phyloP scores from a whole-genome alignment of 2,113 vertebrate genomes.

The Aptenodytes patagonicus region DNA sequence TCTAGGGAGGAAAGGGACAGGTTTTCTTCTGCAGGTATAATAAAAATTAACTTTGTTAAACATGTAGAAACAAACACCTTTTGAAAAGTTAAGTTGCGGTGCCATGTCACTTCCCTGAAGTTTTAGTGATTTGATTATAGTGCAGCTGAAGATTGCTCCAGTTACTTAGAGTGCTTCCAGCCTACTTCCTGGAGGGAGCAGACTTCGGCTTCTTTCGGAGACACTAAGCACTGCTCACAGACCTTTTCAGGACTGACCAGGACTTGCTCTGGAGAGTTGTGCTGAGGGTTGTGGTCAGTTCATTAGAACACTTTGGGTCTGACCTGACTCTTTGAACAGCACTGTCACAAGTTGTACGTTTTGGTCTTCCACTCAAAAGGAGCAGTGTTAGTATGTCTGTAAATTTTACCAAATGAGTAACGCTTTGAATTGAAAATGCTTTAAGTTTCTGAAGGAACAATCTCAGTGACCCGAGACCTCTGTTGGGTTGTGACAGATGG shows the following conservation, averaged over 20 bases:
- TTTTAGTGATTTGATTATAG: not conserved
- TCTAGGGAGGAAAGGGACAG: not conserved
- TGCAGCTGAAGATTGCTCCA: not conserved
- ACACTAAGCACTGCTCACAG: not conserved
- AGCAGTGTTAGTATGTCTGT: not conserved
- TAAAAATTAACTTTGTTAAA: not conserved
- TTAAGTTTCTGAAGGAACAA: not conserved
- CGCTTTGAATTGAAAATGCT: not conserved
- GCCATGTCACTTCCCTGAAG: not conserved
- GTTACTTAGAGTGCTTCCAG: not conserved
- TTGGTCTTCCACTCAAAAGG: not conserved
- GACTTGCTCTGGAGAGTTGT: not conserved
- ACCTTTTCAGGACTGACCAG: not conserved
- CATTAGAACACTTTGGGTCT: not conserved
- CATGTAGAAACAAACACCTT: not conserved
- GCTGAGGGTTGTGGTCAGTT: not conserved
- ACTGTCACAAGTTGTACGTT: not conserved
- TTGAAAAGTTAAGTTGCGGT: not conserved
- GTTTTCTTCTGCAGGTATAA: not conserved
- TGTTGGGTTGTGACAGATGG: not conserved
- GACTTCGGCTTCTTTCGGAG: not conserved
- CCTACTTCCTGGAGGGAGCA: not conserved
- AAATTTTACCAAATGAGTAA: not conserved
- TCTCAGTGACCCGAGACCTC: not conserved
- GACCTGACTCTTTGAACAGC: not conserved